Base-by-base conservation (phyloP, 2,113 vertebrate species). In the Podarcis cretensis region DNA sequence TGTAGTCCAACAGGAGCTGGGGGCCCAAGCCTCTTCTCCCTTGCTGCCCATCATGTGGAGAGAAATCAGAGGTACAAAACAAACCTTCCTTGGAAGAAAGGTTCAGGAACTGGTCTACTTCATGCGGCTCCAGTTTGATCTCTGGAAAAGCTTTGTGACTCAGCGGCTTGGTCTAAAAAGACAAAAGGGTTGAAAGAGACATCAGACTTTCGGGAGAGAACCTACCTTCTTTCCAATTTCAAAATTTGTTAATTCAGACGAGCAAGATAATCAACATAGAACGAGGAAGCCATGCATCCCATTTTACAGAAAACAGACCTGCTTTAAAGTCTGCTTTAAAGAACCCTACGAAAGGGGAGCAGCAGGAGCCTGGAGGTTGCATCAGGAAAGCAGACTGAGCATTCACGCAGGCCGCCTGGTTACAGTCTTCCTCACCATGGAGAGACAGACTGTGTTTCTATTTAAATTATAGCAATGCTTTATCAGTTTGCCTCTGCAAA, bases 41-140 rank as follows among this genome's bases (percentile, higher is more conserved):
- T 37, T 87, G 80, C 63, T 66, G 74, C 82, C 63, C 40, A 25
- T 25, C 59, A 63, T 27, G 85, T 80, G 68, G 84, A 78, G 3
- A 0, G 23, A 8, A 68, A 7, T 1, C 1, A 1, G 59, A 37
- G 43, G 5, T 54, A 81, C 86, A 77, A 73, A 86, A 94, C 97
- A 88, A 69, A 98, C 97, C 97, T 97, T 98, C 98, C 97, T 99
- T 99, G 84, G 98, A 97, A 80, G 98, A 98, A 74, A 99, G 97
- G 94, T 99, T 99, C 74, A 99, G 97, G 91, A 99, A 99, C 96
- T 99, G 99, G 95, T 99, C 99, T 89, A 99, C 99, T 95, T 99
- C 98, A 48, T 99, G 99, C n/a, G 98, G 98, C 90, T 99, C 99
- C 97, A 99, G 92, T 91, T 99, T 99, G 84, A 99, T 98, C 96